Evolutionary conservation across 2,797 vertebrate genomes (phyloP), one percentile per base, ranked within the genome.

Genomic region (Cercopithecus diana): DNA sequence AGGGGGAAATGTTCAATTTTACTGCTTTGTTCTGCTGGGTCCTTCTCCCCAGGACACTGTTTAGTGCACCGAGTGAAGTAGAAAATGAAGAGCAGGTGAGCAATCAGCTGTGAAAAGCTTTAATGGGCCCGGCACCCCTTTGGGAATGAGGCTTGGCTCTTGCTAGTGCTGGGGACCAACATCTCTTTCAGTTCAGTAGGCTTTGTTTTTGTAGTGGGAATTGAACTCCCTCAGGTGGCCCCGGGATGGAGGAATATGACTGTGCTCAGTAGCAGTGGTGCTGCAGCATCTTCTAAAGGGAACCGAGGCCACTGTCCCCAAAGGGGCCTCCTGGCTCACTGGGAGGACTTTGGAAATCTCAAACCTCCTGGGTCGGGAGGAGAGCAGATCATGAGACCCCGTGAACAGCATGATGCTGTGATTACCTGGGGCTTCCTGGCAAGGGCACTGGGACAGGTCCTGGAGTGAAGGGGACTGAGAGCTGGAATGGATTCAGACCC

Each of bases 51-150:
- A 50, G 97, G 87, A 97, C 93, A 70, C 85, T 88, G 72, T 88
- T 95, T 76, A 96, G 97, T 70, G 85, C 24, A 26, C 86, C 0
- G n/a, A 93, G 80, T 84, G 55, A 85, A 85, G 93, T 97, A 90
- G 97, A 97, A 97, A 95, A 96, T 96, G 93, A 96, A 93, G 97
- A 85, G 28, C 97, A 95, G 95, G 84, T 93, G 96, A 85, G 93
- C 97, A 96, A 30, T 94, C 94, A 76, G 89, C 97, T 97, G 96
- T 96, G 95, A 82, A 86, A 90, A 76, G 67, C 97, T 88, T 83
- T 97, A 97, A 97, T 95, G 89, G 94, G 43, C 87, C 92, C 0
- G 14, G 92, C 73, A 64, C 81, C 95, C 97, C 94, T 90, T 85
- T 82, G 98, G 97, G 98, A 94, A 70, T 7, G 88, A 97, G 80